Evolutionary conservation across 2,888 invertebrate species (phyloP), one percentile per base, ranked within the genome.

Genomic region (Ryuthela nishihirai): DNA sequence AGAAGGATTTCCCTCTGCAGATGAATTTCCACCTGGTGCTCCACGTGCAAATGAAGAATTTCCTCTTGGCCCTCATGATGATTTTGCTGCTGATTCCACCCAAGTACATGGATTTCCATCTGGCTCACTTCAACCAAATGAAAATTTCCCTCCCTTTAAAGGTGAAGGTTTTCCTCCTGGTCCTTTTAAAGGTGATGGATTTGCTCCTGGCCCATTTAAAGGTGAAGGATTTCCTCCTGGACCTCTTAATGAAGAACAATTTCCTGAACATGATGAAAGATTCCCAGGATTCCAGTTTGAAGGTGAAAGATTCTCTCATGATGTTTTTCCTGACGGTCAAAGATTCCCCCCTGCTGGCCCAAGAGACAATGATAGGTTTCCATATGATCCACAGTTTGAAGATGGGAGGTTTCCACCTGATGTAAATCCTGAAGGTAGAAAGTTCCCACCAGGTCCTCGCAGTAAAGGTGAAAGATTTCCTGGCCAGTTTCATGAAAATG

Each of bases 1-100:
- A 32, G 49, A 55, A 18, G 35, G 41, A 46, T 54, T 42, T 36
- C 45, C 45, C 21, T 46, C 53, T 17, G 46, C 35, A 36, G 7
- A 34, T 18, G 54, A 54, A 1, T 46, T 41, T 46, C 53, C 45
- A 7, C 36, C 54, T 10, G n/a, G 18, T 1, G 41, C 36, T 46
- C 53, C 45, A 7, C 36, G 46, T 10, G n/a, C 17, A 2, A 36
- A 21, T 17, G 54, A 54, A 18, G n/a, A 23, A 20, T 43, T 43
- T 43, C 44, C 32, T 20, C 29, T 12, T 29, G 29, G n/a, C 43
- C 43, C 18, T n/a, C n/a, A n/a, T n/a, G n/a, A n/a, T n/a, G n/a
- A n/a, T n/a, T n/a, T n/a, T n/a, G n/a, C n/a, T n/a, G n/a, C n/a
- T n/a, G n/a, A n/a, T n/a, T n/a, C n/a, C n/a, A n/a, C n/a, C n/a